Evolutionary conservation across 2,113 vertebrate genomes (phyloP).

Genomic region (Ancistrus triradiatus): DNA sequence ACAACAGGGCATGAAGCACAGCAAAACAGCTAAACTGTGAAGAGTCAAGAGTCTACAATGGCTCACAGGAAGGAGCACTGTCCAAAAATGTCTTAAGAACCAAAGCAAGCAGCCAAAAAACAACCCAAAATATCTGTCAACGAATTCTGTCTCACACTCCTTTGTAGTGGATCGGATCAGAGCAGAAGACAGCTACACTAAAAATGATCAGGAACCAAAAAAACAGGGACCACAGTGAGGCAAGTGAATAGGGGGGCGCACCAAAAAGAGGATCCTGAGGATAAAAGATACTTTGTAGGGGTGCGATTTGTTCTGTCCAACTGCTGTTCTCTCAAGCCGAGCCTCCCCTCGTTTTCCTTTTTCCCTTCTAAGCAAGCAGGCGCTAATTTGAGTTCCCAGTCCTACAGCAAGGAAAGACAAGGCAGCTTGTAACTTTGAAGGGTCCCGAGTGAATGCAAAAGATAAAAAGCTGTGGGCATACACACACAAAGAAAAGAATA

Average conservation of each 20-base stretch:
- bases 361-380: conserved; percentile 74
- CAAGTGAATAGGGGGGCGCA: conserved; percentile 70
- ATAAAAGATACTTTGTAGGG: conserved; percentile 96
- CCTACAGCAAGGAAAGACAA: conserved; percentile 82
- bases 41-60: neutral
- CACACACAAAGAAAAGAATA: conserved; percentile 59
- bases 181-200: conserved; percentile 81
- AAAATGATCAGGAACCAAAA: conserved; percentile 67
- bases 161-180: conserved; percentile 86
- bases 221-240: conserved; percentile 67
- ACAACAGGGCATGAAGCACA: neutral
- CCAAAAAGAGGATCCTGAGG: conserved; percentile 73
- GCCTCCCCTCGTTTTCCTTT: conserved; percentile 62
- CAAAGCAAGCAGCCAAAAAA: too few species aligned
- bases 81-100: too few species aligned
- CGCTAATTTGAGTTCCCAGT: conserved; percentile 94
- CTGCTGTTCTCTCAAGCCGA: conserved; percentile 66
- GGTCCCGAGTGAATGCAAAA: conserved; percentile 91
- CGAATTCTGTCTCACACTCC: conserved; percentile 31
- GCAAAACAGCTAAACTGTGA: conserved; percentile 1
- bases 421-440: conserved; percentile 91
- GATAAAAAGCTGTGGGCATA: conserved; percentile 96
- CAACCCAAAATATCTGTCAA: neutral
- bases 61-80: neutral
- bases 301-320: conserved; percentile 78